These are phyloP conservation scores for Chaetophractus vellerosus DNA, from an alignment of 2,797 vertebrate genomes.

Conservation along the genomic window DNA sequence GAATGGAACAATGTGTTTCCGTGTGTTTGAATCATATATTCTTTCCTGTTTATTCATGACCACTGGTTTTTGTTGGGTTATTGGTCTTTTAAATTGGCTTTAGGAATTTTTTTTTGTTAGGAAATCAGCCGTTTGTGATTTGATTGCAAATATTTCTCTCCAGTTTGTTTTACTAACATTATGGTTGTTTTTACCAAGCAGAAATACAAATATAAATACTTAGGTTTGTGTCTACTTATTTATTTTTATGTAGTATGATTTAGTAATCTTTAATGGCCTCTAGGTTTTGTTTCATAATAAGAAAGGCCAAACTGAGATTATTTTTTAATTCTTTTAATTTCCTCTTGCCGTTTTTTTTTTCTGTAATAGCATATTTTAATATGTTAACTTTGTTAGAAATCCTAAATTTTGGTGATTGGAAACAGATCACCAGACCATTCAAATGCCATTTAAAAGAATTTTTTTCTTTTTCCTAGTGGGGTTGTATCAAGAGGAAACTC, in stretches of 20 bases:
- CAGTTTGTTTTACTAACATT: constrained; percentile 46
- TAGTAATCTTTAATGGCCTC: not conserved
- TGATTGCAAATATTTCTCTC: not conserved
- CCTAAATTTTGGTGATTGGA: constrained; percentile 43
- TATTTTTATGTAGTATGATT: not conserved
- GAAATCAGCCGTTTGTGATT: not conserved
- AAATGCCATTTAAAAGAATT: constrained; percentile 33
- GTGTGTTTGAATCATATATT: not conserved
- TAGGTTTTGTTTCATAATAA: constrained; percentile 13
- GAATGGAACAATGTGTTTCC: not conserved
- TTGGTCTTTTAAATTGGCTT: constrained; percentile 56
- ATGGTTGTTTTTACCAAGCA: constrained; percentile 34
- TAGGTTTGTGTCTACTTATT: not conserved
- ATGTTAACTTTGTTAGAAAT: constrained; percentile 48
- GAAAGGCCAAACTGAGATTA: not conserved
- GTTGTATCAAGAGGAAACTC: not conserved
- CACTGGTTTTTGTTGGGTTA: constrained; percentile 46
- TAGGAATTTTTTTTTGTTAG: not conserved
- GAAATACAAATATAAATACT: not conserved
- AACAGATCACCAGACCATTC: not conserved
- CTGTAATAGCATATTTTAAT: constrained; percentile 16
- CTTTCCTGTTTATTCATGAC: not conserved
- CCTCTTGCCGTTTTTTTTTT: not conserved
- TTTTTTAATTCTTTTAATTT: not conserved
- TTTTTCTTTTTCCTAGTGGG: constrained; percentile 24